These are phyloP conservation scores for Drosophila mauritiana DNA, from an alignment of 1,140 invertebrate species.

Conservation along the genomic window DNA sequence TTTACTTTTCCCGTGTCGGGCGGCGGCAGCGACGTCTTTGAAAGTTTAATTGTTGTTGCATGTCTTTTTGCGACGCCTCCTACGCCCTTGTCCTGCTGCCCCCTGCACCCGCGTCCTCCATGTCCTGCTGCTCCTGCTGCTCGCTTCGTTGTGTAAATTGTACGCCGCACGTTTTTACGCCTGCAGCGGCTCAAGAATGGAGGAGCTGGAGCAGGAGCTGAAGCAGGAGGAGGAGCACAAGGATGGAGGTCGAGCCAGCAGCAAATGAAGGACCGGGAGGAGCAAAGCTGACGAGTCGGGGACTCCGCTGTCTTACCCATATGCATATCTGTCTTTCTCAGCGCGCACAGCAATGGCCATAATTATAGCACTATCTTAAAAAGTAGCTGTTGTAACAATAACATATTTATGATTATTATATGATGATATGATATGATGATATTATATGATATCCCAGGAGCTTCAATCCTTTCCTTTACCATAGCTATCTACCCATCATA, in stretches of 20 bases:
- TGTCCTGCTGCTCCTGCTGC: slow-evolving; percentile 27
- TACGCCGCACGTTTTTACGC: slow-evolving; percentile 81
- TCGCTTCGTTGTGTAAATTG: slow-evolving; percentile 75
- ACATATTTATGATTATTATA: no score
- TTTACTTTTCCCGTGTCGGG: slow-evolving; percentile 81
- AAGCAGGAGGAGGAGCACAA: not conserved
- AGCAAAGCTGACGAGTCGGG: slow-evolving; percentile 30
- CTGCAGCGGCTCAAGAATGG: slow-evolving; percentile 58
- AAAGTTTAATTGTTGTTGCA: slow-evolving; percentile 84
- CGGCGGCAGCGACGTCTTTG: slow-evolving; percentile 72
- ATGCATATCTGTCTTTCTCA: slow-evolving; percentile 58
- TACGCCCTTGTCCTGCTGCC: slow-evolving; percentile 16
- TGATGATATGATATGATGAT: no score
- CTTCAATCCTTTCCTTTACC: no score
- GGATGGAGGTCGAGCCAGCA: slow-evolving; percentile 3
- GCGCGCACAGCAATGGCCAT: slow-evolving; percentile 1
- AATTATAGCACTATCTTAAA: not conserved
- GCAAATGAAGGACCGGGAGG: slow-evolving; percentile 35
- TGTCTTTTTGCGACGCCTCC: slow-evolving; percentile 67
- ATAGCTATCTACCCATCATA: no score
- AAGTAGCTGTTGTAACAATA: no score
- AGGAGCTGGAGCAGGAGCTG: not conserved
- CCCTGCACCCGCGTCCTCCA: not conserved
- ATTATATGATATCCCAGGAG: no score
- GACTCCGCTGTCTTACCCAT: slow-evolving; percentile 49